These are phyloP conservation scores for Heliothis peltigera DNA, from an alignment of 2,888 invertebrate species.

Conservation along the genomic window DNA sequence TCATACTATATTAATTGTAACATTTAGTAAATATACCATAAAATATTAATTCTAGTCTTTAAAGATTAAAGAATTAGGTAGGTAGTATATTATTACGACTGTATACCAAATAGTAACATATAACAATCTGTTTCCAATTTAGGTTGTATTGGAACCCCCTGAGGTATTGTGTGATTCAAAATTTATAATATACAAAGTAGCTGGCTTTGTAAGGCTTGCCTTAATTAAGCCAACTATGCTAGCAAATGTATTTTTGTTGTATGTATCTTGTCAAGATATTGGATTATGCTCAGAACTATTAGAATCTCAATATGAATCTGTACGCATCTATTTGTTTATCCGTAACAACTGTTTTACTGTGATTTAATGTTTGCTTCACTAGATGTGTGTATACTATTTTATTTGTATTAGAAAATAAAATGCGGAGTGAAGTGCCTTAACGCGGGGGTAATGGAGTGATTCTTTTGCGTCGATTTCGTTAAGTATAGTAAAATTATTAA, in stretches of 20 bases:
- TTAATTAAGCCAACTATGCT: not conserved
- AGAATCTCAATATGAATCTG: constrained; percentile 28
- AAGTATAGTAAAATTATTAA: constrained; percentile 51
- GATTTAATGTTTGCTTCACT: constrained; percentile 17
- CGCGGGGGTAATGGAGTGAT: constrained; percentile 57
- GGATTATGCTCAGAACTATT: no score
- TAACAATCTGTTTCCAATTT: constrained; percentile 29
- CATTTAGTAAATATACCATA: constrained; percentile 49
- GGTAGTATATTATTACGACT: constrained; percentile 50
- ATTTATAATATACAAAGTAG: constrained; percentile 6
- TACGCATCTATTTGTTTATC: constrained; percentile 28
- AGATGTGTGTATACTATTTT: constrained; percentile 25
- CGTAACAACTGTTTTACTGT: constrained; percentile 17
- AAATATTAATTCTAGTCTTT: constrained; percentile 52
- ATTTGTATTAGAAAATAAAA: constrained; percentile 44
- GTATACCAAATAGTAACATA: constrained; percentile 54
- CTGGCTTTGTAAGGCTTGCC: constrained; percentile 1
- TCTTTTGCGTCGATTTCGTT: constrained; percentile 57
- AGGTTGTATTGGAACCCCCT: constrained; percentile 28
- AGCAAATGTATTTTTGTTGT: no score
- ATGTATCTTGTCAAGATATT: not conserved
- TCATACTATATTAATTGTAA: constrained; percentile 38
- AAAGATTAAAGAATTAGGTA: no score
- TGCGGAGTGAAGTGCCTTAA: constrained; percentile 71
- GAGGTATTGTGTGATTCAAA: constrained; percentile 23